Conservation (phyloP, 2,113 vertebrate species). For the Clarias batrachus region DNA sequence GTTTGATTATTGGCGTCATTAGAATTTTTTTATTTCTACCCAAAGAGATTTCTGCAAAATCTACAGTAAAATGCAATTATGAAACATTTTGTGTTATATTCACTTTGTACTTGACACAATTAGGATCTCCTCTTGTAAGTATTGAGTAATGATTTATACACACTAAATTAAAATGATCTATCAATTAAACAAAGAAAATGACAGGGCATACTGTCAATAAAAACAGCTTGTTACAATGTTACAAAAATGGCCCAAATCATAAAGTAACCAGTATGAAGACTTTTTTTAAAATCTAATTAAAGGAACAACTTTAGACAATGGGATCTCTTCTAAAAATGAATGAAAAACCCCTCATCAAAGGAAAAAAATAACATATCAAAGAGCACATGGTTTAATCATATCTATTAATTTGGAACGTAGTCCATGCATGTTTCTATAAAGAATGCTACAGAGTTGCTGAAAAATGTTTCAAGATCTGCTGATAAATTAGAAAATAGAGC, state of each 20-base stretch:
- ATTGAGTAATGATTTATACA: too few relatives aligned
- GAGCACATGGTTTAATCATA: background rate
- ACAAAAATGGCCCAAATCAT: background rate
- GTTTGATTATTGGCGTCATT: background rate
- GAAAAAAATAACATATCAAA: background rate
- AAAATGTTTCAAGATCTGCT: background rate
- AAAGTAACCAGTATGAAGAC: too few relatives aligned
- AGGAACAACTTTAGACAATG: background rate
- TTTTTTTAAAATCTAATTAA: too few relatives aligned
- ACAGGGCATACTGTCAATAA: background rate
- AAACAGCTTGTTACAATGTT: background rate
- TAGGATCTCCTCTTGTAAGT: too few relatives aligned
- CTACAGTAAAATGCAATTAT: background rate
- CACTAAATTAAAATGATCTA: background rate
- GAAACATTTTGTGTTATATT: background rate
- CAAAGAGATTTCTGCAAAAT: background rate
- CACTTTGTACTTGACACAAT: background rate
- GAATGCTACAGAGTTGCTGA: background rate
- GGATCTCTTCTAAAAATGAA: background rate
- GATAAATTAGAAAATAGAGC: background rate
- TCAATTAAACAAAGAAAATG: background rate
- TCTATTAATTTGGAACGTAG: background rate
- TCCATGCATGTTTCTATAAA: background rate
- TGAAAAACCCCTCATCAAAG: background rate
- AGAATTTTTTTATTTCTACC: background rate